phyloP scores from a whole-genome alignment of 2,797 vertebrate genomes.

The Bucorvus abyssinicus region DNA sequence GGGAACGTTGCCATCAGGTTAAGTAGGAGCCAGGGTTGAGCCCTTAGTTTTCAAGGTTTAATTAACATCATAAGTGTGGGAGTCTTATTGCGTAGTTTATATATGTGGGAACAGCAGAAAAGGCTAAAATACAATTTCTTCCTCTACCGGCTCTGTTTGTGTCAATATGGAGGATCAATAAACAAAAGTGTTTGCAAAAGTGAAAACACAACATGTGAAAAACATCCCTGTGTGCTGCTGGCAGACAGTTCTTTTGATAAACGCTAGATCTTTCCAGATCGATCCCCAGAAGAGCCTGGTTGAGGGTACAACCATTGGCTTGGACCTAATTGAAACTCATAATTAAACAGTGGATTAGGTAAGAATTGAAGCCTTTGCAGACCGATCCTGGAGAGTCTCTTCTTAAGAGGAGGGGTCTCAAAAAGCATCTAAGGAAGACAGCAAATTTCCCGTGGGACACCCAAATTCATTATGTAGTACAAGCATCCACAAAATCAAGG shows the following conservation, averaged over 20 bases:
- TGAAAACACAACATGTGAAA: background rate
- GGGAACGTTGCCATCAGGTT: constrained; percentile 8
- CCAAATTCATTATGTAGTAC: background rate
- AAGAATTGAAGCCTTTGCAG: background rate
- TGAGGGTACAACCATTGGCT: background rate
- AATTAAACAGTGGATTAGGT: background rate
- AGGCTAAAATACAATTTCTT: constrained; percentile 68
- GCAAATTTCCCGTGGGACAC: background rate
- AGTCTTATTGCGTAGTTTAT: constrained; percentile 17
- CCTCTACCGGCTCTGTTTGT: constrained; percentile 49
- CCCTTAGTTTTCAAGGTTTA: constrained; percentile 53
- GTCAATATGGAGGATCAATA: constrained; percentile 37
- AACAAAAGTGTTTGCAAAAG: background rate
- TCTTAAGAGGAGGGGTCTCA: background rate
- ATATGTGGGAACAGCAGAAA: constrained; percentile 60
- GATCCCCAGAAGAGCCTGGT: background rate
- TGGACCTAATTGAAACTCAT: background rate
- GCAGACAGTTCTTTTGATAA: background rate
- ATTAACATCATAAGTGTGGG: constrained; percentile 1
- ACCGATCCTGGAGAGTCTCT: background rate
- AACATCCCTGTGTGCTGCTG: background rate
- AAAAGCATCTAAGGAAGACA: background rate
- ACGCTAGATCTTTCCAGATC: background rate
- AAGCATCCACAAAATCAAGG: background rate
- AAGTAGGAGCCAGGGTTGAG: constrained; percentile 25